phyloP scores from a whole-genome alignment of 2,797 vertebrate genomes.

The Mus minutoides region DNA sequence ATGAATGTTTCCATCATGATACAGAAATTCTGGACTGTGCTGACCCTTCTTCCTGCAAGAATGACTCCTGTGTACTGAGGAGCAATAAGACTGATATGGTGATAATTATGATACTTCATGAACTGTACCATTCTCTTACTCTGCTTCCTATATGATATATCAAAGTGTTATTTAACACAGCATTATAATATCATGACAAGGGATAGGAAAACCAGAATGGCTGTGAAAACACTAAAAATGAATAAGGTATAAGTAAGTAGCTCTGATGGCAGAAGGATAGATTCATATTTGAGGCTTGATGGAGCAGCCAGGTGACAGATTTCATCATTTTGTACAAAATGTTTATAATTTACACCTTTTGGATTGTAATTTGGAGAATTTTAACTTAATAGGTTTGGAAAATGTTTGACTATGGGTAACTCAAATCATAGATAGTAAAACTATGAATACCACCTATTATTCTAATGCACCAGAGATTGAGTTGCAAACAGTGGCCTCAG shows the following conservation, averaged over 20 bases:
- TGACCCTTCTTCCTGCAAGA: neutral
- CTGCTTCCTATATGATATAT: neutral
- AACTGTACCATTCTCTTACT: neutral
- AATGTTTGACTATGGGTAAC: neutral
- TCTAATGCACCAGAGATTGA: neutral
- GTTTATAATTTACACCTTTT: neutral
- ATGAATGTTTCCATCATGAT: neutral
- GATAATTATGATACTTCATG: neutral
- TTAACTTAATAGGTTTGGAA: neutral
- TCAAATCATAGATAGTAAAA: neutral
- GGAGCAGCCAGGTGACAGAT: neutral
- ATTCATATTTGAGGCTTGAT: neutral
- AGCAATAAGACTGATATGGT: neutral
- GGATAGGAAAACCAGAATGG: too few species aligned
- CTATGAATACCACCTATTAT: neutral
- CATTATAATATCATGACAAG: neutral
- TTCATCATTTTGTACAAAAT: neutral
- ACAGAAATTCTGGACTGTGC: too few species aligned
- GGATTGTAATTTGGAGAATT: neutral
- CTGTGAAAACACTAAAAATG: too few species aligned
- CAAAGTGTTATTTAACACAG: neutral
- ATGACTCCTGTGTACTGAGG: neutral
- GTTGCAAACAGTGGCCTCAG: neutral
- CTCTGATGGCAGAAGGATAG: accelerated
- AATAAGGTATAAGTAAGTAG: neutral